Evolutionary conservation across 2,113 vertebrate genomes (phyloP).

Genomic region (Hemiprocne comata): DNA sequence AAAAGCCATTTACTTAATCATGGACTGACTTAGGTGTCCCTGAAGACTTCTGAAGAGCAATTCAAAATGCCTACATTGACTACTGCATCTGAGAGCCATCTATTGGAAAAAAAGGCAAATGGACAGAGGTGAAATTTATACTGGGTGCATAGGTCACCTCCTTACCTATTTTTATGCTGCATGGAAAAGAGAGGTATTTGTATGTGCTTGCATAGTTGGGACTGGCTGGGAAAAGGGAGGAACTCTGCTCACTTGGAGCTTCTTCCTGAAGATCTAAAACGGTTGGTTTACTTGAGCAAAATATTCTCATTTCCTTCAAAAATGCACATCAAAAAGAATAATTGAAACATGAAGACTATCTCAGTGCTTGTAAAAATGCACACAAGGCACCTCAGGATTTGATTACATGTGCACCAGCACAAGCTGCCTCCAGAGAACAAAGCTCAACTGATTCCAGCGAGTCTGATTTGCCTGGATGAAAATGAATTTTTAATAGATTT

Average conservation of each 20-base stretch:
- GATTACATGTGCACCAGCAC: background rate
- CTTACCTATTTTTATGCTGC: background rate
- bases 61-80: background rate
- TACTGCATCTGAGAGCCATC: background rate
- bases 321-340: slow-evolving; percentile 42
- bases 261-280: background rate
- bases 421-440: slow-evolving; percentile 41
- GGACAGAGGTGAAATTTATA: background rate
- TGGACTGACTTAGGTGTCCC: background rate
- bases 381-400: slow-evolving; percentile 30
- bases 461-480: slow-evolving; percentile 15
- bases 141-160: background rate
- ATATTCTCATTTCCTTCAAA: slow-evolving; percentile 30
- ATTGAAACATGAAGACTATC: background rate
- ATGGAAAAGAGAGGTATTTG: background rate
- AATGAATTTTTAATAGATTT: slow-evolving; percentile 51
- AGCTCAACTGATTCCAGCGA: slow-evolving; percentile 22
- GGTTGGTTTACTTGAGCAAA: background rate
- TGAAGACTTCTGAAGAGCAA: background rate
- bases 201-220: background rate
- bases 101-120: background rate
- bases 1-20: background rate
- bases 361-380: slow-evolving; percentile 25
- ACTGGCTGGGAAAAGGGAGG: background rate
- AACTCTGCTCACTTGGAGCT: background rate